phyloP scores from a whole-genome alignment of 2,113 vertebrate genomes.

The Bubo scandiacus region DNA sequence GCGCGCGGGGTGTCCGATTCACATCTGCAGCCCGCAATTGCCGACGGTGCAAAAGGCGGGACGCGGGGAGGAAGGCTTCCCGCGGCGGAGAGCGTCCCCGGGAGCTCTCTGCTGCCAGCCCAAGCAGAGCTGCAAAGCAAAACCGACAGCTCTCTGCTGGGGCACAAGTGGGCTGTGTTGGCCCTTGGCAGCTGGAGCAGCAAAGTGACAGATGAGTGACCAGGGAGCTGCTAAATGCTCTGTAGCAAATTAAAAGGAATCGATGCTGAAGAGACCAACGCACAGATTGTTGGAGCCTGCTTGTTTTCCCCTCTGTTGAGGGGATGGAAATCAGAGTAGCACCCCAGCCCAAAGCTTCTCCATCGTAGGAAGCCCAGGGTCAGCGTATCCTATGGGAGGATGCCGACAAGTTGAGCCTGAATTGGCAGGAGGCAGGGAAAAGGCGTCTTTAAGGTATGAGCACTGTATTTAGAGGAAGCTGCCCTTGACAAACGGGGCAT shows the following conservation, averaged over 20 bases:
- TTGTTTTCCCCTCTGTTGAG: fast-evolving
- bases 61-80: not conserved
- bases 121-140: not conserved
- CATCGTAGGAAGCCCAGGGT: not conserved
- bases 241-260: not conserved
- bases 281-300: not conserved
- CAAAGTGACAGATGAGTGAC: not conserved
- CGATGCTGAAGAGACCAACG: not conserved
- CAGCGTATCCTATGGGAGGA: not conserved
- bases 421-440: not conserved
- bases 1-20: fast-evolving
- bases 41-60: fast-evolving
- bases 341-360: not conserved
- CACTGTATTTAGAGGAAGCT: not conserved
- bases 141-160: not conserved
- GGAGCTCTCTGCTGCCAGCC: not conserved
- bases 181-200: not conserved
- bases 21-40: not conserved
- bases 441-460: not conserved
- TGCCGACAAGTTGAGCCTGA: not conserved
- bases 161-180: not conserved
- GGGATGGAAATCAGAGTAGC: not conserved
- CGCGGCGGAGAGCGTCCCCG: fast-evolving
- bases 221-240: conserved; percentile 2
- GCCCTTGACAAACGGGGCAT: not conserved